phyloP scores from a whole-genome alignment of 2,113 vertebrate genomes.

The Dendrocopos noguchii region DNA sequence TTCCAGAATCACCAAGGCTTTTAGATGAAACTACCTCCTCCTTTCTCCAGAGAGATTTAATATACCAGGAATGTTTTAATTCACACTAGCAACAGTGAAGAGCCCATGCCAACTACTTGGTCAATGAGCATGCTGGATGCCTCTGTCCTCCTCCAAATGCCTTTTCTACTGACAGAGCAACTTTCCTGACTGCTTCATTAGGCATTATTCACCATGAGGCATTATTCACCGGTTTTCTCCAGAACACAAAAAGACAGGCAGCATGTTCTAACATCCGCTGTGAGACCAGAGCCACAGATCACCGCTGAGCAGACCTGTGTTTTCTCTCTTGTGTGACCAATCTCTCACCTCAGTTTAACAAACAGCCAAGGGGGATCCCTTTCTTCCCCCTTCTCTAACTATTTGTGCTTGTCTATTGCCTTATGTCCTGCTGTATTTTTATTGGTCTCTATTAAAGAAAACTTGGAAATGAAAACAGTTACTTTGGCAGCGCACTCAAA shows the following conservation, averaged over 20 bases:
- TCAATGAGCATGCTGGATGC: background rate
- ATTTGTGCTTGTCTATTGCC: background rate
- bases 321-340: background rate
- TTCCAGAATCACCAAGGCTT: background rate
- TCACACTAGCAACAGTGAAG: background rate
- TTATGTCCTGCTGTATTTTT: conserved; percentile 34
- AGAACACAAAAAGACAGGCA: background rate
- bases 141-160: background rate
- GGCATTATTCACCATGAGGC: background rate
- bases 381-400: background rate
- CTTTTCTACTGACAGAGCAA: background rate
- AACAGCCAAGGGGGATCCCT: background rate
- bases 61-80: background rate
- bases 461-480: background rate
- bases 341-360: background rate
- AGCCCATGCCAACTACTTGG: background rate
- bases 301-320: background rate
- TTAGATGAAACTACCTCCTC: background rate
- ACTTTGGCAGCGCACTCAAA: conserved; percentile 18
- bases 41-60: background rate
- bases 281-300: background rate
- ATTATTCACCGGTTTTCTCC: background rate
- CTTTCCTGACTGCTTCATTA: conserved; percentile 5
- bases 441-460: conserved; percentile 26
- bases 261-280: background rate